Evolutionary conservation across 1,140 invertebrate species (phyloP).

Genomic region (Apolygus lucorum): DNA sequence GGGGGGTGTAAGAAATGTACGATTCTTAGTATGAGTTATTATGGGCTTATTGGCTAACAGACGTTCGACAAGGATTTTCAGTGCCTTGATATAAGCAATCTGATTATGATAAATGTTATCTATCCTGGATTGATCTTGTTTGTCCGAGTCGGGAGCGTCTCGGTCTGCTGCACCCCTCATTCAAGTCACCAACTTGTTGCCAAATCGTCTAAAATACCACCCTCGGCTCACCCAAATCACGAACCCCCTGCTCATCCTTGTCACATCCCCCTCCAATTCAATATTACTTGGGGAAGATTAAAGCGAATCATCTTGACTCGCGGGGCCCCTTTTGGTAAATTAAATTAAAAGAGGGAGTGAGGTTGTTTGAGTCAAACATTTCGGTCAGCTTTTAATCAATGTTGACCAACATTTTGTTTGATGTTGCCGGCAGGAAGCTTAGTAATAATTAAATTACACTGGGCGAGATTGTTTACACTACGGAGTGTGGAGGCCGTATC

Average conservation of each 20-base stretch:
- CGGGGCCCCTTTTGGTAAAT: background rate
- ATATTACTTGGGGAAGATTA: background rate
- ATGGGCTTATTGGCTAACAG: too few relatives aligned
- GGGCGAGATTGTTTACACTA: background rate
- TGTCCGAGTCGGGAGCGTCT: too few relatives aligned
- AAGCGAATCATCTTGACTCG: background rate
- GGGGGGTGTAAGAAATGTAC: too few relatives aligned
- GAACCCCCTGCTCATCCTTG: background rate
- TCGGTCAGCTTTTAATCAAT: background rate
- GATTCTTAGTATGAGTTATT: too few relatives aligned
- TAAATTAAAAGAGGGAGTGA: background rate
- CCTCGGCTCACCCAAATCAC: too few relatives aligned
- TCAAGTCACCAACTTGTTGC: too few relatives aligned
- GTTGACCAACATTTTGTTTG: slow-evolving; percentile 1
- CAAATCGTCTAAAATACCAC: too few relatives aligned
- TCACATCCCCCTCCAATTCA: background rate
- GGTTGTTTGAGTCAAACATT: background rate
- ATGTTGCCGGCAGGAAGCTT: background rate
- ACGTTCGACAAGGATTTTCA: too few relatives aligned
- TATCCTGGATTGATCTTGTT: too few relatives aligned
- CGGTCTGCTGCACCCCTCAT: too few relatives aligned
- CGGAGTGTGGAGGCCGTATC: background rate
- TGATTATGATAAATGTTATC: too few relatives aligned
- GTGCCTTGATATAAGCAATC: too few relatives aligned
- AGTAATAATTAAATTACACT: background rate